A percentile compares a stretch with the other conserved stretches of the same genome.
phyloP scores from a whole-genome alignment of 2,797 vertebrate species.

The Benthosema pterotum region DNA sequence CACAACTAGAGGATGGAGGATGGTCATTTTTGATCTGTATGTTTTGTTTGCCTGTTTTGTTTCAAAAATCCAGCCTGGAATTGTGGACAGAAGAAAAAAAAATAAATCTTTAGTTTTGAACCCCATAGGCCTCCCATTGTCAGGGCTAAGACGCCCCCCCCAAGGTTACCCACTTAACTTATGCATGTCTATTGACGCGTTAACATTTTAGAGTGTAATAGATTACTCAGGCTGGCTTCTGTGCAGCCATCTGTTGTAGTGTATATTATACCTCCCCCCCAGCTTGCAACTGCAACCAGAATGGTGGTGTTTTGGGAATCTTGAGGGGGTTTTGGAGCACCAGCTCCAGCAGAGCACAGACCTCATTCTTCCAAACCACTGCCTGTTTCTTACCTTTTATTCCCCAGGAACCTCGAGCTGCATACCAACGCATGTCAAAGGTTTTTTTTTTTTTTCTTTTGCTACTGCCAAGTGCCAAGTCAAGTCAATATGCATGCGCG shows the following conservation, averaged over 20 bases:
- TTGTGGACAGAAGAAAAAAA: no score
- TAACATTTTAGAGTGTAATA: constrained; percentile 7
- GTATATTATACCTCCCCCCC: constrained; percentile 14
- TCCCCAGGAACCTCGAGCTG: constrained; percentile 49
- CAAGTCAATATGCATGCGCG: neutral
- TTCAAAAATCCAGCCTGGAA: no score
- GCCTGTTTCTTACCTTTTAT: constrained; percentile 54
- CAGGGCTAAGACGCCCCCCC: no score
- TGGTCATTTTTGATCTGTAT: no score
- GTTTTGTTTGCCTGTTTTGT: no score
- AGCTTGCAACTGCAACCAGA: neutral
- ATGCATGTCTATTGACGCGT: no score
- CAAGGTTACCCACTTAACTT: no score
- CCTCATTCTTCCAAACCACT: constrained; percentile 54
- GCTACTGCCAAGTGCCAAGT: no score
- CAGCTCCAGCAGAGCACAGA: constrained; percentile 47
- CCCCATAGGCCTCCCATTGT: no score
- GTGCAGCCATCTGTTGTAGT: constrained; percentile 55
- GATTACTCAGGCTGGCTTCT: constrained; percentile 51
- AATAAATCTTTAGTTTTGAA: no score
- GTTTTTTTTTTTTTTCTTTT: no score
- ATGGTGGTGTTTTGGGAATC: constrained; percentile 1
- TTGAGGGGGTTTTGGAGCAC: constrained; percentile 18
- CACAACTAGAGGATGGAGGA: no score
- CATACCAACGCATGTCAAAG: constrained; percentile 31